phyloP scores from a whole-genome alignment of 2,113 vertebrate genomes.

The Stomatorhinus ivindoensis region DNA sequence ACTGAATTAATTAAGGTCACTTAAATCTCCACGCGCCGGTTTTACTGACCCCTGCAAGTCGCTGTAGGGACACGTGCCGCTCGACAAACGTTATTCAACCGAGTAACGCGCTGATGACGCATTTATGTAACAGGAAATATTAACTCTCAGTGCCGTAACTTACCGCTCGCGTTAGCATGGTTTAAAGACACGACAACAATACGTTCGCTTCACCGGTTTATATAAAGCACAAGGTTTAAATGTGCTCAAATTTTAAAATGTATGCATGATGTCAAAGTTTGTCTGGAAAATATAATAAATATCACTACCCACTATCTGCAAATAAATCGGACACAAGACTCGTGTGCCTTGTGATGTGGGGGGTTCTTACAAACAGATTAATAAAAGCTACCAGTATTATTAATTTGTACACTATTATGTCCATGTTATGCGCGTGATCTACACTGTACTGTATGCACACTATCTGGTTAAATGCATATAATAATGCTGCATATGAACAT shows the following conservation, averaged over 20 bases:
- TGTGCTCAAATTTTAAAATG: background rate
- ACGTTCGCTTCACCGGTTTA: background rate
- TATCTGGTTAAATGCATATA: background rate
- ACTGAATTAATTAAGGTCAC: background rate
- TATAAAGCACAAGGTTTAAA: background rate
- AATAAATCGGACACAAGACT: background rate
- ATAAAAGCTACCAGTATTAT: background rate
- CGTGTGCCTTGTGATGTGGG: background rate
- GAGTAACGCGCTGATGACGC: background rate
- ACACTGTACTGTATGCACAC: background rate
- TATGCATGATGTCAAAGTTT: background rate
- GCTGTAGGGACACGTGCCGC: background rate
- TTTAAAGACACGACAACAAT: background rate
- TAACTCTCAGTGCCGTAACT: background rate
- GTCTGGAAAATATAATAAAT: background rate
- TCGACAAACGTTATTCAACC: background rate
- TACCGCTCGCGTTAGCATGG: background rate
- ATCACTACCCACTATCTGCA: background rate
- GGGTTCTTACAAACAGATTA: background rate
- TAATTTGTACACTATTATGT: background rate
- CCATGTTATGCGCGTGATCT: background rate
- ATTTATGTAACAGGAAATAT: background rate
- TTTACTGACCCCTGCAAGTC: background rate
- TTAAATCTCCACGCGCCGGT: background rate
- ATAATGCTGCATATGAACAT: background rate